Evolutionary conservation across 2,797 vertebrate species (phyloP), one percentile per base, ranked within the genome.

Genomic region (Sus cebifrons): DNA sequence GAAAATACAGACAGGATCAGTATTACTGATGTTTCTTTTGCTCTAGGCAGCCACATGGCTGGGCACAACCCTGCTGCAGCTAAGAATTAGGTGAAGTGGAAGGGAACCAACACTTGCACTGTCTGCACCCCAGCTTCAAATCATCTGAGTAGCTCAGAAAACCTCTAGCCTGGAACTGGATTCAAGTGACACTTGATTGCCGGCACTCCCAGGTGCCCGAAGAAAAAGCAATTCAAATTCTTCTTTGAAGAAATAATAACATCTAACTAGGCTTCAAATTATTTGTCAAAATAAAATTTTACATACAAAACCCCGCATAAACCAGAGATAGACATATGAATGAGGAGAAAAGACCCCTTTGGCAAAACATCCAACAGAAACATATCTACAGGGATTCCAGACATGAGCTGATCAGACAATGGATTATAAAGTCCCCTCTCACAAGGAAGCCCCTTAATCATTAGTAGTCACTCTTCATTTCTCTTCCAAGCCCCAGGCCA

Each of bases 221-320:
- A 49, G 44, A 56, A 89, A 79, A 89, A 71, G 32, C 7, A 23
- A 79, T 79, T 2, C 67, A 73, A 94, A 60, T 79, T 79, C n/a
- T 78, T 65, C 32, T 88, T 32, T 89, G 52, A 89, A 84, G 77
- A 67, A 84, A 92, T 27, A 71, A 71, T n/a, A 89, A 84, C n/a
- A 85, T 73, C 15, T 60, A 52, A 18, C 20, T 17, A 89, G 65
- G 36, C 79, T 85, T 77, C 54, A 94, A 74, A 67, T 44, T 58
- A 71, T 79, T 73, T 92, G 49, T 60, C 85, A 89, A 65, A 89
- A 67, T 92, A 92, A 65, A 73, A 32, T 74, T 79, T 81, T 25
- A 88, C n/a, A n/a, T 52, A 70, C n/a, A 91, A 77, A 83, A n/a
- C 70, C 65, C 25, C 40, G 40, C 13, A 95, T 17, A 73, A 70